These are phyloP conservation scores for Dicaeum eximium DNA, from an alignment of 2,113 vertebrate genomes.

Conservation along the genomic window DNA sequence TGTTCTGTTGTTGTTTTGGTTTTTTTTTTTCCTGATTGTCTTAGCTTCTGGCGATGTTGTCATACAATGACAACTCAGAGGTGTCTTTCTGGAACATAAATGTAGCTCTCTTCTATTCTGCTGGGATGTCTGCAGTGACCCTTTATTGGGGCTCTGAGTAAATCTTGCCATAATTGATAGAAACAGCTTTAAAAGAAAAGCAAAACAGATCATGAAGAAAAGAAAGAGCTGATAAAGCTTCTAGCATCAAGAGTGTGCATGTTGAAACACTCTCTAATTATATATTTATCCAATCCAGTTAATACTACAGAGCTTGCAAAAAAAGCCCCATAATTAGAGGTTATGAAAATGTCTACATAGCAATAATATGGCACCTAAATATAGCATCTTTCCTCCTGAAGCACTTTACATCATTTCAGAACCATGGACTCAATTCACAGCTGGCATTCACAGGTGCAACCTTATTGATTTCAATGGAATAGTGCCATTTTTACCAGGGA, in stretches of 20 bases:
- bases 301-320: conserved; percentile 69
- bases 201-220: conserved; percentile 65
- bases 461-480: conserved; percentile 38
- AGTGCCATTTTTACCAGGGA: conserved; percentile 8
- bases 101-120: neutral
- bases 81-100: conserved; percentile 2
- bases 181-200: conserved; percentile 61
- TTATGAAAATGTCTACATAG: conserved; percentile 71
- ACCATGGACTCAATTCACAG: conserved; percentile 50
- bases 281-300: conserved; percentile 69
- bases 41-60: neutral
- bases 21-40: neutral
- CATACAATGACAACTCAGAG: neutral
- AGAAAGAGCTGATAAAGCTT: conserved; percentile 70
- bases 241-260: conserved; percentile 67
- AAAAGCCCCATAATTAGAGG: conserved; percentile 67
- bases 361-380: conserved; percentile 68
- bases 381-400: conserved; percentile 68
- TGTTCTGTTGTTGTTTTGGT: neutral
- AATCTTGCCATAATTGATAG: conserved; percentile 59
- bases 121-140: conserved; percentile 21
- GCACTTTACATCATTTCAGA: conserved; percentile 57
- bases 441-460: conserved; percentile 61
- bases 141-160: conserved; percentile 32
- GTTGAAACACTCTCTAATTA: conserved; percentile 73